phyloP scores from a whole-genome alignment of 1,140 invertebrate genomes.

The Phymorhynchus buccinoides region DNA sequence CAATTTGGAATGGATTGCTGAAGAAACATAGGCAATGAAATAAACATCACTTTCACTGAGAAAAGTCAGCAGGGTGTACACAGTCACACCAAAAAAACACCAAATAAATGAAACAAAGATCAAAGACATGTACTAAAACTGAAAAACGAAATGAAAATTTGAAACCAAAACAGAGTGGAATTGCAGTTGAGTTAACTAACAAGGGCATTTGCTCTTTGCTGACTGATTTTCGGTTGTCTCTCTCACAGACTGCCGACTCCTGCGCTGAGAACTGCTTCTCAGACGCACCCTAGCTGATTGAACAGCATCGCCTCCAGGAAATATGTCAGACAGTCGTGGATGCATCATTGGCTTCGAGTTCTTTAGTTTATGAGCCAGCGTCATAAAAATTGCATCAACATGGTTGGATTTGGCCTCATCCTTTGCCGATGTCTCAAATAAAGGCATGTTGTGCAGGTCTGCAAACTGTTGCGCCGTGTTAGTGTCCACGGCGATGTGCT shows the following conservation, averaged over 20 bases:
- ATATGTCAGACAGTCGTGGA: conserved; percentile 48
- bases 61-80: too few relatives aligned
- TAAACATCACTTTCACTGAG: too few relatives aligned
- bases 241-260: conserved; percentile 47
- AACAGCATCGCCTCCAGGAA: conserved; percentile 38
- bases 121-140: neutral
- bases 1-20: too few relatives aligned
- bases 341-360: conserved; percentile 72
- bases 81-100: neutral
- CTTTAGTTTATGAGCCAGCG: conserved; percentile 81
- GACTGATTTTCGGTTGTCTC: neutral
- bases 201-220: conserved; percentile 49
- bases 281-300: conserved; percentile 48
- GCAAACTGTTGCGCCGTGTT: conserved; percentile 80
- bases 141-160: neutral
- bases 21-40: too few relatives aligned
- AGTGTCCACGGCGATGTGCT: conserved; percentile 79
- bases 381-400: conserved; percentile 89
- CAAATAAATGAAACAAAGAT: too few relatives aligned
- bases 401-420: conserved; percentile 84
- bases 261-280: conserved; percentile 53
- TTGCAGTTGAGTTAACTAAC: conserved; percentile 24
- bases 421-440: conserved; percentile 87
- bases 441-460: conserved; percentile 83
- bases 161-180: neutral